Conservation (phyloP, 2,888 invertebrate genomes). For the Eudemis profundana region DNA sequence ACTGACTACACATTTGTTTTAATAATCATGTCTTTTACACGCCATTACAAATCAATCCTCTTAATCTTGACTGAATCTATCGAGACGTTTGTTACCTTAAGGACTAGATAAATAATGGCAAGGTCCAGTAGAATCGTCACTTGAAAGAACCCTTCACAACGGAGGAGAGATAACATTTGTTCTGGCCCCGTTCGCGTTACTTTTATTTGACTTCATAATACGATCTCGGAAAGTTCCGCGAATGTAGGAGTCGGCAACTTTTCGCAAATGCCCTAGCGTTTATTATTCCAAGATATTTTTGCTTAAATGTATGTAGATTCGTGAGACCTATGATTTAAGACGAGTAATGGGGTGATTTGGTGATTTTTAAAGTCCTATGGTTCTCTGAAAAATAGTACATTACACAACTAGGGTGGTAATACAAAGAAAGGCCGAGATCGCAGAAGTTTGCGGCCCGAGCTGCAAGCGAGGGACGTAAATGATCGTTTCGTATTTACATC, state of each 20-base stretch:
- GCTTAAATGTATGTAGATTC: slow-evolving; percentile 11
- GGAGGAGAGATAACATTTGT: background rate
- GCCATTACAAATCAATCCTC: background rate
- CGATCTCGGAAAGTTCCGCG: slow-evolving; percentile 12
- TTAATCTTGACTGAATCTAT: background rate
- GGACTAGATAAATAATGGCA: background rate
- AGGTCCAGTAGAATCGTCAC: background rate
- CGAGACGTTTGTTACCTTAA: background rate
- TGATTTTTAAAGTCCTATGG: too few species aligned
- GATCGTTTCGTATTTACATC: too few species aligned
- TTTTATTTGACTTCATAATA: slow-evolving; percentile 22
- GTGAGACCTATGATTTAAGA: too few species aligned
- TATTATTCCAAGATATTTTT: background rate
- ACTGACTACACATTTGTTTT: too few species aligned
- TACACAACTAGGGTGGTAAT: too few species aligned
- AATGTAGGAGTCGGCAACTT: background rate
- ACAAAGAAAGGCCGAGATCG: too few species aligned
- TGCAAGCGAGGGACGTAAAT: too few species aligned
- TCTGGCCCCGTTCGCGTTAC: slow-evolving; percentile 3
- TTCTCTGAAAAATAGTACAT: too few species aligned
- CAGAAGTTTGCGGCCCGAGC: too few species aligned
- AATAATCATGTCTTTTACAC: too few species aligned
- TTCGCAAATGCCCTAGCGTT: slow-evolving; percentile 1
- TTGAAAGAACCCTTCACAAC: background rate
- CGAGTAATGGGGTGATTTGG: too few species aligned